Base-by-base conservation (phyloP, 2,797 vertebrate species). In the Centroberyx gerrardi region DNA sequence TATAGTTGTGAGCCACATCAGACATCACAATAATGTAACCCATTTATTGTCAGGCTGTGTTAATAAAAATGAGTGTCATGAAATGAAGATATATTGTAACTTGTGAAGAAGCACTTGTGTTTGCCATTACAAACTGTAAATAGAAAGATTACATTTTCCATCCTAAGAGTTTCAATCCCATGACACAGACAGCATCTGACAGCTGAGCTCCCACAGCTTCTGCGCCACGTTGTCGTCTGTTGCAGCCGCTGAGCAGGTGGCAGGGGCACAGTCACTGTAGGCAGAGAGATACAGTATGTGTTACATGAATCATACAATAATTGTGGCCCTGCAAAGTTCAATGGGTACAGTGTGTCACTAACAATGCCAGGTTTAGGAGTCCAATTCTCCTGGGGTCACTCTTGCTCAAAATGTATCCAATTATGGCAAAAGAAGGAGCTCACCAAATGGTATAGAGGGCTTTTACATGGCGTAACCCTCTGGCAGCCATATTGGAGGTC, bases 131-230 rank as follows among this genome's bases (percentile, higher is more conserved):
- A 22, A 2, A 9, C 1, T 28, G 22, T 13, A 38, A 48, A 40
- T 8, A 3, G 3, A 15, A 7, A 31, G 9, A 46, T 40, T 22
- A 22, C 54, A 7, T 53, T 55, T 14, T 18, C 1, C 8, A 10
- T 53, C 29, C 28, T 18, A 15, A 13, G 4, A 1, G 53, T 8
- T 54, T 92, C 73, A 94, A 1, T 94, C 93, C 95, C 94, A 95
- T 0, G 87, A 76, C 36, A 96, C 51, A 14, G 82, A 80, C 42
- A 95, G 92, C 90, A 93, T 69, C 67, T 31, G 72, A 59, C 94
- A 95, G 91, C 91, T 95, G 73, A 95, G 78, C 40, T 94, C 94
- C 95, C 95, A 96, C 61, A 96, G 54, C 77, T 91, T 92, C 90
- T 94, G 68, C 0, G 93, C 95, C 81, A 88, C 0, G 0, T 72